These are phyloP conservation scores for Scomber japonicus DNA, from an alignment of 2,113 vertebrate species.

Conservation along the genomic window DNA sequence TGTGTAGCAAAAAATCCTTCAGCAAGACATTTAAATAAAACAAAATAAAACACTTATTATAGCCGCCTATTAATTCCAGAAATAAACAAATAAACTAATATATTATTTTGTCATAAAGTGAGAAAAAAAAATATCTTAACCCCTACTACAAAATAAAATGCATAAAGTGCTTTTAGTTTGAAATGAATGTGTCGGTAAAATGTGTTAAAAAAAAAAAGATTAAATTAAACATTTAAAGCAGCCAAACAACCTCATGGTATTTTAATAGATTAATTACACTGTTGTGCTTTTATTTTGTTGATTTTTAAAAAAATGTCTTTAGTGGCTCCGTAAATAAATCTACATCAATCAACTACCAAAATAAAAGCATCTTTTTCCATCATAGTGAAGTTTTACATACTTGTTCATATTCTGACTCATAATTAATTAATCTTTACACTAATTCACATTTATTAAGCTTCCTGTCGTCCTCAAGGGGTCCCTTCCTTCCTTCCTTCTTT, in stretches of 20 bases:
- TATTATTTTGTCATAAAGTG: background rate
- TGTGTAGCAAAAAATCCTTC: slow-evolving; percentile 15
- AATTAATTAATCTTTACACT: too few relatives aligned
- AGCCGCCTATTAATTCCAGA: background rate
- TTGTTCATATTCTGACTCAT: too few relatives aligned
- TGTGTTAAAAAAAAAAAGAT: background rate
- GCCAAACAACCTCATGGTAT: too few relatives aligned
- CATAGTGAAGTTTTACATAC: too few relatives aligned
- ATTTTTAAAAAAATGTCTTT: too few relatives aligned
- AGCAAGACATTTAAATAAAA: background rate
- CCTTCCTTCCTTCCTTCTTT: too few relatives aligned
- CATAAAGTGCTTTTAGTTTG: slow-evolving; percentile 12
- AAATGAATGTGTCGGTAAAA: slow-evolving; percentile 19
- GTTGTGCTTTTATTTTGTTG: too few relatives aligned
- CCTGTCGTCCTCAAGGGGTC: too few relatives aligned
- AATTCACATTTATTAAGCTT: too few relatives aligned
- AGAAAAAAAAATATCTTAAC: background rate
- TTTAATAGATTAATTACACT: too few relatives aligned
- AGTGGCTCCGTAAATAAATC: background rate
- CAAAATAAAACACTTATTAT: background rate
- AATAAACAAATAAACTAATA: background rate
- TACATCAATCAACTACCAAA: background rate
- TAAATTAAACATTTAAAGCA: slow-evolving; percentile 18
- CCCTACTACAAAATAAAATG: background rate
- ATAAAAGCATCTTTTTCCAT: too few relatives aligned